Base-by-base conservation (phyloP, 2,797 vertebrate genomes). In the Erpetoichthys calabaricus region DNA sequence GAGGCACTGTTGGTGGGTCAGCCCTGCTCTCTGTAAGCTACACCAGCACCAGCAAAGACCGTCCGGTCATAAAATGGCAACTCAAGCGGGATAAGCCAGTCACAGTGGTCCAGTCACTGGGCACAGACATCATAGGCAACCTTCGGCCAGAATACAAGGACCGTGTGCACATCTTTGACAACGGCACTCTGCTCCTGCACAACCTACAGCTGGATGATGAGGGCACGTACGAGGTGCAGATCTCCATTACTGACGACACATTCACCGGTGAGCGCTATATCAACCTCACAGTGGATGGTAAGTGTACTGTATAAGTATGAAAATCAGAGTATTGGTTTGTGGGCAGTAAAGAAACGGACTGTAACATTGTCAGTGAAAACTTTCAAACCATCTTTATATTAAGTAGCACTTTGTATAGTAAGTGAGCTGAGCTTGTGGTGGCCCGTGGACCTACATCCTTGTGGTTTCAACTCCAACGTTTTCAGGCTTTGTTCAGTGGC, bases 31-130 rank as follows among this genome's bases (percentile, higher is more conserved):
- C 95, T 0, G 92, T 99, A 70, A 92, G 85, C 63, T 98, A 99
- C 67, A 83, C 87, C 77, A 95, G 91, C 70, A 81, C 84, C 76
- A 98, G 94, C 68, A 65, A 74, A 0, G 95, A 97, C 82, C 90
- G 85, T 57, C 95, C 95, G 0, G 94, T 98, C 65, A 87, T 98
- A 55, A 97, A 97, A 82, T 98, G 95, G 95, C 94, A 96, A 78
- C 78, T 97, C 57, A 96, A 91, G 75, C 65, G 89, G 10, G 87
- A 88, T 74, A 96, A 97, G 51, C 86, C 91, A 0, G 77, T 96
- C 70, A 98, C 94, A 0, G 89, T 99, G 1, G 92, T 97, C 43
- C 95, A 99, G 78, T 97, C 94, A 69, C 89, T 98, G 0, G 90
- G 95, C 59, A 95, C 89, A 0, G 87, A 90, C 59, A 81, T 98